phyloP scores from a whole-genome alignment of 2,797 vertebrate species.

The Selene dorsalis region DNA sequence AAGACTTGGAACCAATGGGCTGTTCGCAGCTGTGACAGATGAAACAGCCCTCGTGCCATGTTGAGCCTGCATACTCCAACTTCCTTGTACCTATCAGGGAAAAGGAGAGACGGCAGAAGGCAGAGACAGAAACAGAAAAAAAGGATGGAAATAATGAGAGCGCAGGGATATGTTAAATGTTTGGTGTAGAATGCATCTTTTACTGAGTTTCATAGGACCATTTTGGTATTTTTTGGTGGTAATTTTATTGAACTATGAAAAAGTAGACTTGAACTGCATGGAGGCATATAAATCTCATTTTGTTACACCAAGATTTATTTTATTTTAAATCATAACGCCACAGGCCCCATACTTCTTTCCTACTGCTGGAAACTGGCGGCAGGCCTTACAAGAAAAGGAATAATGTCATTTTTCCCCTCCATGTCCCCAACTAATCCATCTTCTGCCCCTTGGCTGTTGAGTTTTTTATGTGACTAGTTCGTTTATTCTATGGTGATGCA shows the following conservation, averaged over 20 bases:
- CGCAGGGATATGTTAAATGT: not conserved
- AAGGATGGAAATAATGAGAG: conserved; percentile 28
- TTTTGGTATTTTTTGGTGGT: conserved; percentile 31
- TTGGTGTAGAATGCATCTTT: conserved; percentile 24
- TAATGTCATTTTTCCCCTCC: conserved; percentile 44
- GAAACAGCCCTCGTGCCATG: conserved; percentile 98
- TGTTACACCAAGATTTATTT: conserved; percentile 51
- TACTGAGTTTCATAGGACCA: conserved; percentile 12
- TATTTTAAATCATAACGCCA: conserved; percentile 64
- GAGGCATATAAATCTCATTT: conserved; percentile 49
- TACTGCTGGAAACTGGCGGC: conserved; percentile 58
- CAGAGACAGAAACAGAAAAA: conserved; percentile 2
- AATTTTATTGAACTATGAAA: conserved; percentile 54
- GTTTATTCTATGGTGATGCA: conserved; percentile 56
- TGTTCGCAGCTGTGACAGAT: conserved; percentile 97
- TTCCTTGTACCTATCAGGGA: conserved; percentile 91
- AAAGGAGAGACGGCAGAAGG: conserved; percentile 11
- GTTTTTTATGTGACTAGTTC: conserved; percentile 54
- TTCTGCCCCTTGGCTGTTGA: conserved; percentile 47
- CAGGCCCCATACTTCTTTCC: conserved; percentile 52
- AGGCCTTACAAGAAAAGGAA: conserved; percentile 35
- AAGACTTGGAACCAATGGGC: conserved; percentile 96
- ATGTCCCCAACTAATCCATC: conserved; percentile 55
- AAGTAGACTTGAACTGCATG: conserved; percentile 42
- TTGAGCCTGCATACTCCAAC: conserved; percentile 95